phyloP scores from a whole-genome alignment of 2,113 vertebrate genomes.

The Phrynocephalus versicolor region DNA sequence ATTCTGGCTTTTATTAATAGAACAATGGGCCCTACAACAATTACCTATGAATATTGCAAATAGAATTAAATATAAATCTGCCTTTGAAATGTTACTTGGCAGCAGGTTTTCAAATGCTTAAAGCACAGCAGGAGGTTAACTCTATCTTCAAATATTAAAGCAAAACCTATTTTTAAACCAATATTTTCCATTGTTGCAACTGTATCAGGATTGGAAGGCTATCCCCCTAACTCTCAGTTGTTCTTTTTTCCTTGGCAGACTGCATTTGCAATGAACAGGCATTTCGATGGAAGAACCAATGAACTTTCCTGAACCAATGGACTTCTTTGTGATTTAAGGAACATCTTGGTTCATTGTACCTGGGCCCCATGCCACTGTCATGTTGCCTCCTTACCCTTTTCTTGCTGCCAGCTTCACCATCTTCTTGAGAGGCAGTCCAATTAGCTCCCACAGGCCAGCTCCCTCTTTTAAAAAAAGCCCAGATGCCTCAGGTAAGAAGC shows the following conservation, averaged over 20 bases:
- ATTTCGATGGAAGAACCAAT: not conserved
- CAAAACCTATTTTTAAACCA: slow-evolving; percentile 78
- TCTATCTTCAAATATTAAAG: slow-evolving; percentile 82
- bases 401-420: too few relatives aligned
- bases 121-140: slow-evolving; percentile 80
- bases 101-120: slow-evolving; percentile 79
- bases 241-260: slow-evolving; percentile 58
- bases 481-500: too few relatives aligned
- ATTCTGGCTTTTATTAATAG: slow-evolving; percentile 79
- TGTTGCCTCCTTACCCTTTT: too few relatives aligned
- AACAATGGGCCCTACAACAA: slow-evolving; percentile 73
- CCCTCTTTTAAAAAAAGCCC: too few relatives aligned
- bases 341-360: too few relatives aligned
- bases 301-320: too few relatives aligned
- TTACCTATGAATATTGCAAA: slow-evolving; percentile 79
- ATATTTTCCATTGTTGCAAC: slow-evolving; percentile 73
- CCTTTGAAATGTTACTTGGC: slow-evolving; percentile 81
- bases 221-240: slow-evolving; percentile 36
- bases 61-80: slow-evolving; percentile 80
- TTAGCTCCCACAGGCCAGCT: too few relatives aligned
- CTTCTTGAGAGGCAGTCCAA: too few relatives aligned
- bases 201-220: slow-evolving; percentile 54
- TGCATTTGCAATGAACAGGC: slow-evolving; percentile 41
- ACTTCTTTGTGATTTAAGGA: too few relatives aligned
- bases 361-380: too few relatives aligned